A percentile compares a stretch with the other conserved stretches of the same genome.
phyloP scores from a whole-genome alignment of 2,797 vertebrate species.

The Chelon labrosus region DNA sequence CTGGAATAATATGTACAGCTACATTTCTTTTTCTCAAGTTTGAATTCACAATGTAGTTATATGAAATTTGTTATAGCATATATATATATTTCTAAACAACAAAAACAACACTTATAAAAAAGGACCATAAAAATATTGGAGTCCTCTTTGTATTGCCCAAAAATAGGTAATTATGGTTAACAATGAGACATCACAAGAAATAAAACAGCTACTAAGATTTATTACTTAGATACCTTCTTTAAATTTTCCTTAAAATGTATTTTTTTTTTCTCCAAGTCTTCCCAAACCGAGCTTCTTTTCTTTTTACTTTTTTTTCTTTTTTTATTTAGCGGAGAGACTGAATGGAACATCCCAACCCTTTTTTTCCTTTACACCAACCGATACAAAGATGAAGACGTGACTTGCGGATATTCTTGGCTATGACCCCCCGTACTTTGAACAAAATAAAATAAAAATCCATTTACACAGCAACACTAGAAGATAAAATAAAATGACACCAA shows the following conservation, averaged over 20 bases:
- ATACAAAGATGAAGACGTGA: constrained; percentile 87
- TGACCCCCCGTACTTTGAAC: constrained; percentile 60
- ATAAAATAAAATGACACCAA: constrained; percentile 68
- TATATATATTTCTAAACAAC: constrained; percentile 91
- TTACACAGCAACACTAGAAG: constrained; percentile 70
- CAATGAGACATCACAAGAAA: constrained; percentile 93
- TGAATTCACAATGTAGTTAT: constrained; percentile 91
- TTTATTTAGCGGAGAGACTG: constrained; percentile 77
- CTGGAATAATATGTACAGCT: constrained; percentile 98
- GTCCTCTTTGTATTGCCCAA: constrained; percentile 99
- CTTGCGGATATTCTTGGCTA: constrained; percentile 89
- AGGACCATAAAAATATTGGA: constrained; percentile 94
- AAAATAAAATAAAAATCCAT: constrained; percentile 60
- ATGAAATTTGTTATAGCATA: constrained; percentile 87
- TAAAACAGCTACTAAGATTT: constrained; percentile 91
- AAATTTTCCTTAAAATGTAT: constrained; percentile 74
- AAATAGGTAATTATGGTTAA: constrained; percentile 98
- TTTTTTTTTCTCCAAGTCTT: constrained; percentile 69
- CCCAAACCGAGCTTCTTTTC: constrained; percentile 68
- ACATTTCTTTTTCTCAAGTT: constrained; percentile 88
- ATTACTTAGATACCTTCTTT: constrained; percentile 88
- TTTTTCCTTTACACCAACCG: constrained; percentile 67
- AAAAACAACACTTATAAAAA: constrained; percentile 98
- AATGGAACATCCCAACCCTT: constrained; percentile 74
- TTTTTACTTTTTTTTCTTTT: constrained; percentile 67